A percentile compares a stretch with the other conserved stretches of the same genome.
Evolutionary conservation across 2,888 invertebrate genomes (phyloP).

Genomic region (Unio pictorum): DNA sequence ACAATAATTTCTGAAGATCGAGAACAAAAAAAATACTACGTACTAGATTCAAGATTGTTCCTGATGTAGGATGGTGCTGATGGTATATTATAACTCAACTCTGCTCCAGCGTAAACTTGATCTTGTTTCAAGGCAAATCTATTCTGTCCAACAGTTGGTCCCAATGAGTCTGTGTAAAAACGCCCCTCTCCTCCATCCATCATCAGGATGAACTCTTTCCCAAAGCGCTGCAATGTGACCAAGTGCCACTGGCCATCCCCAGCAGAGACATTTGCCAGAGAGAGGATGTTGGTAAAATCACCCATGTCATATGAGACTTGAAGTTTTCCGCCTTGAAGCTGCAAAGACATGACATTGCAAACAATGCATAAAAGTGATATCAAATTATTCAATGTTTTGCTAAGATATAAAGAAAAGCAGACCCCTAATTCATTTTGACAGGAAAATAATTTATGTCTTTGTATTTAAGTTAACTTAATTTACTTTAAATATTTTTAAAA

Average conservation of each 20-base stretch:
- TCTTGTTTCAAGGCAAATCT: slow-evolving; percentile 20
- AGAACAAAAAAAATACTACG: too few species aligned
- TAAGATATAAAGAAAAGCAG: too few species aligned
- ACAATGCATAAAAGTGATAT: too few species aligned
- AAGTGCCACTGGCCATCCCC: slow-evolving; percentile 99
- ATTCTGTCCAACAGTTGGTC: slow-evolving; percentile 72
- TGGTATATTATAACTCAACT: slow-evolving; percentile 17
- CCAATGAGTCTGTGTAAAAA: slow-evolving; percentile 52
- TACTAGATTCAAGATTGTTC: too few species aligned
- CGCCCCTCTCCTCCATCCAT: slow-evolving; percentile 94
- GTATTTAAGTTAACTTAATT: too few species aligned
- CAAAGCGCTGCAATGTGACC: slow-evolving; percentile 90
- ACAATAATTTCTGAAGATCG: too few species aligned
- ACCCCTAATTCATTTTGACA: too few species aligned
- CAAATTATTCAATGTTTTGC: too few species aligned
- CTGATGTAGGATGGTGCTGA: not conserved
- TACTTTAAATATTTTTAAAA: too few species aligned
- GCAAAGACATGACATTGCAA: slow-evolving; percentile 47
- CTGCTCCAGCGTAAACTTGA: slow-evolving; percentile 39
- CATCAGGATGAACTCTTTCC: slow-evolving; percentile 91
- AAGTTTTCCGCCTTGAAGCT: slow-evolving; percentile 90
- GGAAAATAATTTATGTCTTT: too few species aligned
- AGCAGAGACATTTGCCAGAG: slow-evolving; percentile 88
- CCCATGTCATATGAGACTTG: slow-evolving; percentile 95
- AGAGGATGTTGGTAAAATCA: slow-evolving; percentile 80